Evolutionary conservation across 2,113 vertebrate genomes (phyloP), one percentile per base, ranked within the genome.

Genomic region (Dipodomys stephensi): DNA sequence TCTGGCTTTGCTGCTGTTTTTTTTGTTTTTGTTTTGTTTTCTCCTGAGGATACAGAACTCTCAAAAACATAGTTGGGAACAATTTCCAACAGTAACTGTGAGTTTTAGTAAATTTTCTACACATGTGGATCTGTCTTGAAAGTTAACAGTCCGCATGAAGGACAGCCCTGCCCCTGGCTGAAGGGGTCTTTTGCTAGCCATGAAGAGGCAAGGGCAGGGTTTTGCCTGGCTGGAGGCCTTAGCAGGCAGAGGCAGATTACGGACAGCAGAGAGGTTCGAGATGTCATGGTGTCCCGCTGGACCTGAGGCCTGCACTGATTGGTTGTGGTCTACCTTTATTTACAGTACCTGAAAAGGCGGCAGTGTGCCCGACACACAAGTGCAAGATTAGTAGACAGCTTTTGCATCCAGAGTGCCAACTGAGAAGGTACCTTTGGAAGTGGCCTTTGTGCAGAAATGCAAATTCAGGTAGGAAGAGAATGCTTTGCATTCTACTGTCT

Each of bases 51-150:
- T 4, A 65, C 32, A 64, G 46, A 60, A 7, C 64, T 80, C 6
- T 71, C 49, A 39, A 8, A 44, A 13, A 57, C 30, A 79, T 68
- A 27, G 30, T 35, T 27, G 81, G 72, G 68, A 92, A 74, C 49
- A 49, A 30, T 62, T 71, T 64, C 19, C 22, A 25, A 18, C 30
- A 64, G 77, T 19, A 44, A 46, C 18, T 8, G 7, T 18, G 69
- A 71, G 32, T 77, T 87, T 86, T 30, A 22, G 82, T 18, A 44
- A 18, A 60, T 65, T 84, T 49, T 93, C 20, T 25, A 79, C 62
- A 78, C 73, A 84, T 44, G 57, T 87, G 96, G 83, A 35, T 39
- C 35, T 74, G 91, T 84, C 81, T 23, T 62, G 73, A 77, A 67
- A 57, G 23, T 83, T 30, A 65, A 53, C n/a, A 53, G 72, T 7